Evolutionary conservation across 2,888 invertebrate genomes (phyloP), one percentile per base, ranked within the genome.

Genomic region (Marasmarcha lunaedactyla): DNA sequence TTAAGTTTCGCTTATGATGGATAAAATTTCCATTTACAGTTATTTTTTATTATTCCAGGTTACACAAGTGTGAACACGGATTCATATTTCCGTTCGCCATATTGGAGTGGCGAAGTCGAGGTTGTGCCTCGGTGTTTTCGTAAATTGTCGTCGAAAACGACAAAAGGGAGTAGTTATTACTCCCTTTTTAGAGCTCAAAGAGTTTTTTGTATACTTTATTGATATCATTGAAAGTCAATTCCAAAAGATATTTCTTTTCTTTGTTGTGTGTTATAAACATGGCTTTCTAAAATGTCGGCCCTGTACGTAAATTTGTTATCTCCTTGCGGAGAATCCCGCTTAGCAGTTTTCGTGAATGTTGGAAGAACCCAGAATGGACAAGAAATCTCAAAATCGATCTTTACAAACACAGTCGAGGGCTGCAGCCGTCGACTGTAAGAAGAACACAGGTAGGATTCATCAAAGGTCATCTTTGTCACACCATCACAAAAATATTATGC

Each of bases 271-370:
- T 72, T 71, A 85, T 81, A 87, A 90, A 89, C 89, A 91, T 90
- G 90, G 90, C 90, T 88, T 89, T 87, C 87, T 91, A 89, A 89
- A 87, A 91, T 91, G 91, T 90, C 88, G 88, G 84, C 85, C 78
- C 78, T 87, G 86, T 87, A 87, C 81, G 81, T 85, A 85, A 72
- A 76, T 76, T 84, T 84, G 77, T 85, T 86, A 85, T 88, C 90
- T 89, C 90, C 90, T 85, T 79, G 87, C 87, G 90, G 90, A 87
- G 87, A 79, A 72, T 65, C 84, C 84, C 85, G 86, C 86, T 81
- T 74, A 74, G 72, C 71, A 71, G 61, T 62, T 65, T 59, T 68
- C 62, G 77, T 85, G 70, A 69, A 78, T 83, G 83, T 85, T 85
- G 71, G 84, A 86, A 63, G 84, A 83, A 61, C 71, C 73, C 72